Base-by-base conservation (phyloP, 2,888 invertebrate genomes). In the Cryptocephalus moraei region DNA sequence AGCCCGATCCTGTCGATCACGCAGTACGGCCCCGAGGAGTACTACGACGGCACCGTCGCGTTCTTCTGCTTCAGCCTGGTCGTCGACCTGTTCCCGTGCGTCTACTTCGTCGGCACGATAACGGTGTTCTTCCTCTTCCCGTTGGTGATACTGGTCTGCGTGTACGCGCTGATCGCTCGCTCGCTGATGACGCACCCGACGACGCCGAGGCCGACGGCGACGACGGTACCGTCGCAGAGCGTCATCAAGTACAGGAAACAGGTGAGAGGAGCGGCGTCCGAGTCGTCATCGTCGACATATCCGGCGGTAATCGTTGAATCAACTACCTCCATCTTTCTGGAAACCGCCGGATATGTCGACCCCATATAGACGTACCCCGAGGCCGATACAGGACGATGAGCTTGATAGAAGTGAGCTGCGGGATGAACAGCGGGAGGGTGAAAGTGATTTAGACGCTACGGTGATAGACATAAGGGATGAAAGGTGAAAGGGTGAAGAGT, bases 1-100 rank as follows among this genome's bases (percentile, higher is more conserved):
- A 91, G 91, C 69, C 93, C 93, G 13, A 89, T 91, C 63, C 74
- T 92, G 60, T 78, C 80, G 59, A 86, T 92, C 62, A 84, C 91
- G 9, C 81, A 81, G 45, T 87, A 86, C 75, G 77, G 80, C 50
- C 73, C 81, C 63, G 84, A 84, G 60, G 74, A 77, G 39, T 86
- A 86, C 70, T 75, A 77, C 51, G 87, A 89, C 60, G 86, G 85
- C 34, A 76, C 79, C 11, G 70, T 78, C 51, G 83, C 82, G 2
- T 82, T 87, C 2, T 84, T 85, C 41, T 93, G 93, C 70, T 78
- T 83, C 63, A 91, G 87, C n/a, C 77, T 81, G 59, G 86, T 86
- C 8, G 81, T 84, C 64, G 80, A 81, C 49, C 78, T 82, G 62
- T 88, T 91, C 84, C 79, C 86, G 41, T 81, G 84, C 13, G 75